phyloP scores from a whole-genome alignment of 2,797 vertebrate genomes.

The Helarctos malayanus region DNA sequence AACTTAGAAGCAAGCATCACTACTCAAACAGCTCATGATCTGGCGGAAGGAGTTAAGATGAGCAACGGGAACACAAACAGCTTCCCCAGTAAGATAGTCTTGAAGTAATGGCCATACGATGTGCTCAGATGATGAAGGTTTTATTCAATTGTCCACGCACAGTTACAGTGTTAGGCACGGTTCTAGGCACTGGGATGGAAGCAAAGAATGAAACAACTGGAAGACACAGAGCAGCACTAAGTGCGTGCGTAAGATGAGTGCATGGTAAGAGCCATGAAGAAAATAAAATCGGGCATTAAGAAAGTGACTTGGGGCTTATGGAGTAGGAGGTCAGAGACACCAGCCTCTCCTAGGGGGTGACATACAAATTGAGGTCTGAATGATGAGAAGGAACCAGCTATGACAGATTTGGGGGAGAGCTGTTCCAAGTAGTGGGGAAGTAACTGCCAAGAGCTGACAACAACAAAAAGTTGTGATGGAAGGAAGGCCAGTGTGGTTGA shows the following conservation, averaged over 20 bases:
- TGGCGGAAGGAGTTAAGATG: not conserved
- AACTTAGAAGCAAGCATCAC: not conserved
- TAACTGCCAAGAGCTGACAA: not conserved
- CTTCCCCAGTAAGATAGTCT: not conserved
- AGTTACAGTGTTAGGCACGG: not conserved
- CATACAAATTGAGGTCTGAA: not conserved
- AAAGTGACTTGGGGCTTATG: not conserved
- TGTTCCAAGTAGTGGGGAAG: not conserved
- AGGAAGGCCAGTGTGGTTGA: not conserved
- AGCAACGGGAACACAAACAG: not conserved
- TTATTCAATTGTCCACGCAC: not conserved
- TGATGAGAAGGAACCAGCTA: not conserved
- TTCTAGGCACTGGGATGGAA: not conserved
- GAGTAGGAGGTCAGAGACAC: not conserved
- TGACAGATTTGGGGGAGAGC: too few species aligned
- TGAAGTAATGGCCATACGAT: not conserved
- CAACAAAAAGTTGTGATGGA: not conserved
- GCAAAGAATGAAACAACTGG: not conserved
- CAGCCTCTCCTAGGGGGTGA: not conserved
- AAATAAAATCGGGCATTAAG: not conserved
- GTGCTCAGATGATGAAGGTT: not conserved
- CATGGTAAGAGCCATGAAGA: not conserved
- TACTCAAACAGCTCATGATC: not conserved
- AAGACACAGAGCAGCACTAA: not conserved
- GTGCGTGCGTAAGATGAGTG: not conserved